Conservation (phyloP, 2,113 vertebrate species). For the Leucoraja erinaceus region DNA sequence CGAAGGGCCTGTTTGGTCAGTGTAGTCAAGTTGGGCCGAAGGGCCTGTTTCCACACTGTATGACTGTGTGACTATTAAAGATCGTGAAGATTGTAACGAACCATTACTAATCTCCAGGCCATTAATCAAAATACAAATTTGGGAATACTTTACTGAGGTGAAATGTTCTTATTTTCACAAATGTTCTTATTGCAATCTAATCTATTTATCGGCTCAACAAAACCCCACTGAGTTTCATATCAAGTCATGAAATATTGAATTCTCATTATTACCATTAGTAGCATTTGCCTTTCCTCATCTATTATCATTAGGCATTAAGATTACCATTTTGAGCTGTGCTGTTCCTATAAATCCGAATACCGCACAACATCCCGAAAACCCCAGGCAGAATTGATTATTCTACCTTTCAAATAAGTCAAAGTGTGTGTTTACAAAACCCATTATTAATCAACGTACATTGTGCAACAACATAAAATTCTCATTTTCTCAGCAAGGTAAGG, state of each 20-base stretch:
- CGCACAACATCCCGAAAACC: not conserved
- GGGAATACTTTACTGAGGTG: too few species aligned
- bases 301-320: not conserved
- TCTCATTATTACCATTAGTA: constrained; percentile 1
- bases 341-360: not conserved
- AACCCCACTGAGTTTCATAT: not conserved
- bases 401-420: not conserved
- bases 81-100: too few species aligned
- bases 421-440: not conserved
- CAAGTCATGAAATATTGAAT: constrained; percentile 9
- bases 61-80: too few species aligned
- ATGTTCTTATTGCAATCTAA: not conserved
- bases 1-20: too few species aligned
- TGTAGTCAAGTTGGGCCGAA: too few species aligned
- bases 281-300: not conserved
- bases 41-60: too few species aligned
- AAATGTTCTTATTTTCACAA: not conserved
- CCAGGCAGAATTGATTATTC: not conserved
- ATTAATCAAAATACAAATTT: not conserved
- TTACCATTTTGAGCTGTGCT: not conserved
- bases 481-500: not conserved
- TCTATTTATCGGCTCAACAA: not conserved
- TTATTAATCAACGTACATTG: not conserved
- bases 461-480: not conserved
- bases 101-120: too few species aligned